Base-by-base conservation (phyloP, 2,113 vertebrate genomes). In the Nycticebus coucang region DNA sequence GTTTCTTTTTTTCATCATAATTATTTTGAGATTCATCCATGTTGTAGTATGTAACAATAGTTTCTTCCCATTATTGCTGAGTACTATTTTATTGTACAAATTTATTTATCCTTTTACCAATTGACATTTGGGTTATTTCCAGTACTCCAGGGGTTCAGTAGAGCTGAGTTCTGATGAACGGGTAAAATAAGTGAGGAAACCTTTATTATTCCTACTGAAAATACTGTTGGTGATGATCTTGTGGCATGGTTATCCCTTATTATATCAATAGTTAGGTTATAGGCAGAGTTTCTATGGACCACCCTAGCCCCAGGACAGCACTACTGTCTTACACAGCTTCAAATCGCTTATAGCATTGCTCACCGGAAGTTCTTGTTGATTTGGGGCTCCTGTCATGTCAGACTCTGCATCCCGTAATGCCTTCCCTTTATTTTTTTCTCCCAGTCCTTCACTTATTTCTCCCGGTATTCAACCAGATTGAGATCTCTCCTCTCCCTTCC, bases 1-100 rank as follows among this genome's bases (percentile, higher is more conserved):
- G 2, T 37, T 62, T 95, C 19, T 74, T 37, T 93, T 71, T 41
- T 37, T 90, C n/a, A 33, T 33, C 35, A 33, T 71, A 71, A 87
- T 71, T 45, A 62, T 62, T 75, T 68, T 71, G 19, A 50, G 84
- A 93, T 60, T 69, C 74, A 50, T 41, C 21, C 5, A 7, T 12
- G 12, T n/a, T 87, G 50, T 4, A 7, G 1, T 22, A 0, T 8
- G 37, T 35, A 14, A 75, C 59, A 21, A 26, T 21, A n/a, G 35
- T 24, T 24, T 6, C 7, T 50, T 77, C 66, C 35, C 68, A 5
- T 33, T 35, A 2, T 50, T 59, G 24, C 41, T 88, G 66, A 57
- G 24, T 28, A 12, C 66, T 14, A 4, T 8, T 30, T 41, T 22
- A 3, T 9, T 28, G n/a, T 12, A 4, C 33, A 19, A 55, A 24